phyloP scores from a whole-genome alignment of 2,797 vertebrate genomes.

The Bradypodion pumilum region DNA sequence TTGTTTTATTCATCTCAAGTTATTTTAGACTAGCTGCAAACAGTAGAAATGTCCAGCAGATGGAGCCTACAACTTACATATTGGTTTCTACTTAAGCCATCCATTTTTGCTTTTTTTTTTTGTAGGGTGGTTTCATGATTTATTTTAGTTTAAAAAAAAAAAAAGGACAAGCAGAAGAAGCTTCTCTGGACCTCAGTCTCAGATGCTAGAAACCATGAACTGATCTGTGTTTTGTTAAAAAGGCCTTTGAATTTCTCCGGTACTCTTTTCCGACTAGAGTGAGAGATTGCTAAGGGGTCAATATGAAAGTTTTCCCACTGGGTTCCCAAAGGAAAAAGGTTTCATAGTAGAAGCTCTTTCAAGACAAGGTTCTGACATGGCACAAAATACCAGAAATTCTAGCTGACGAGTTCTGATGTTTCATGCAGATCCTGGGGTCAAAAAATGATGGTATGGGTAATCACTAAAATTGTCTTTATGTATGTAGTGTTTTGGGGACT shows the following conservation, averaged over 20 bases:
- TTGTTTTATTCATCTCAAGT: no score
- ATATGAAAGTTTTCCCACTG: conserved; percentile 45
- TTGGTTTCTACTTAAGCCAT: conserved; percentile 31
- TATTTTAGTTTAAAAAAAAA: conserved; percentile 53
- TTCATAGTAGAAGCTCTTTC: conserved; percentile 62
- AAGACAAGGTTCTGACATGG: conserved; percentile 57
- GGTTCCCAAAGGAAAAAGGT: conserved; percentile 40
- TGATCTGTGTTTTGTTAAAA: conserved; percentile 41
- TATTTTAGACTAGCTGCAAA: conserved; percentile 32
- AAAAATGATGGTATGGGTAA: no score
- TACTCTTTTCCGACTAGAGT: conserved; percentile 4
- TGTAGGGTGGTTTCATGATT: conserved; percentile 38
- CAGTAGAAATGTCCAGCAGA: conserved; percentile 55
- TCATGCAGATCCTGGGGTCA: conserved; percentile 44
- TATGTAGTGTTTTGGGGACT: no score
- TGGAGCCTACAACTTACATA: conserved; percentile 68
- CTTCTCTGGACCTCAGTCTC: conserved; percentile 36
- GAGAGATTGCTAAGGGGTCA: conserved; percentile 41
- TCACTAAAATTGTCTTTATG: no score
- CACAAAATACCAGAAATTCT: conserved; percentile 43
- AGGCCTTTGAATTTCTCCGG: conserved; percentile 42
- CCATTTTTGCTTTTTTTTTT: conserved; percentile 41
- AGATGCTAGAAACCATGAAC: conserved; percentile 19
- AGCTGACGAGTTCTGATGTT: conserved; percentile 39
- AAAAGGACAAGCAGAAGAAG: conserved; percentile 28